Evolutionary conservation across 2,797 vertebrate species (phyloP).

Genomic region (Champsocephalus esox): DNA sequence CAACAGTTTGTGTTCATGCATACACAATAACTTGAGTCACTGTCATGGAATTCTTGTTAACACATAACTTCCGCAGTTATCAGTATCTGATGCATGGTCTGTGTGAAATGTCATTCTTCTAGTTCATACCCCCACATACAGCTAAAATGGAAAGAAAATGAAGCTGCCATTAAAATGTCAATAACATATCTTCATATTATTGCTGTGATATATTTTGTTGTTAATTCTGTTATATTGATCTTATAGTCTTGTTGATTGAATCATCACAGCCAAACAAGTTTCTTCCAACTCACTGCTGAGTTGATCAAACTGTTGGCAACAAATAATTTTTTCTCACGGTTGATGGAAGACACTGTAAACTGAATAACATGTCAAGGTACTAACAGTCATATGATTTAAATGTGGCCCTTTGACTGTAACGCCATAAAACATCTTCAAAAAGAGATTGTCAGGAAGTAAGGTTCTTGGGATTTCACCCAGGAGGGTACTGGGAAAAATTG

Average conservation of each 20-base stretch:
- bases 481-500: not conserved
- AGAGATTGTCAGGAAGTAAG: not conserved
- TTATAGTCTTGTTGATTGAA: not conserved
- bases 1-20: not conserved
- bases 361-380: conserved; percentile 10
- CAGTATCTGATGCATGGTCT: conserved; percentile 1
- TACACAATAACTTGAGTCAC: not conserved
- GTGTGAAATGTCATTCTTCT: not conserved
- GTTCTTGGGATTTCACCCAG: not conserved
- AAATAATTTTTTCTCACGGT: not conserved
- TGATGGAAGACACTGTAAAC: not conserved
- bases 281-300: not conserved
- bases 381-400: conserved; percentile 2
- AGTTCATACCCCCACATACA: not conserved
- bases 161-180: not conserved
- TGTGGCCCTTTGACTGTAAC: not conserved
- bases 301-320: not conserved
- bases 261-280: not conserved
- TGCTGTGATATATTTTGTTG: not conserved
- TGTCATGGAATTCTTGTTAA: not conserved
- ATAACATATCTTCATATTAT: not conserved
- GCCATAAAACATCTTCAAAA: conserved; percentile 18
- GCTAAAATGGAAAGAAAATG: too few species aligned
- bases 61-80: not conserved
- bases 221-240: not conserved